A percentile compares a stretch with the other conserved stretches of the same genome.
Conservation (phyloP, 2,113 vertebrate species). For the Aspiorhynchus laticeps region DNA sequence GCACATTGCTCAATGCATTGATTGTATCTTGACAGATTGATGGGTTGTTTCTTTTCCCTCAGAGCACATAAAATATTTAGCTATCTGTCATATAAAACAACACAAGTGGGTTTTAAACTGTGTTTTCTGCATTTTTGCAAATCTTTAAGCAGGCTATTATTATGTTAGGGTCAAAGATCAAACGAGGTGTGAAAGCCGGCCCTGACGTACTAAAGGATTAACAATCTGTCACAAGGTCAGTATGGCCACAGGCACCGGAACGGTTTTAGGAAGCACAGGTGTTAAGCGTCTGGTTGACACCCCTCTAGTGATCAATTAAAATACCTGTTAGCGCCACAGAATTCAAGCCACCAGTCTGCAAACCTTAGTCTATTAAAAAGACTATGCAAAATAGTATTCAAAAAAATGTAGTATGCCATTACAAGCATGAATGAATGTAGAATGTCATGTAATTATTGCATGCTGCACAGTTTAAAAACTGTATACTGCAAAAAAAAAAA, state of each 20-base stretch:
- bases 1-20: not conserved
- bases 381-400: not conserved
- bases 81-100: not conserved
- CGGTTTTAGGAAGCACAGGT: not conserved
- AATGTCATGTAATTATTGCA: not conserved
- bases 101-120: not conserved
- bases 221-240: not conserved
- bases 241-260: not conserved
- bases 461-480: not conserved
- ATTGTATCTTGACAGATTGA: not conserved
- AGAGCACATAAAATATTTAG: not conserved
- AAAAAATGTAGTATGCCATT: not conserved
- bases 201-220: not conserved
- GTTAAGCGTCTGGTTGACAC: not conserved
- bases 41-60: not conserved
- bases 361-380: not conserved
- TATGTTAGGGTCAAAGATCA: conserved; percentile 3
- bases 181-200: not conserved
- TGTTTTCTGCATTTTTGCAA: not conserved
- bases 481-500: not conserved
- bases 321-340: not conserved
- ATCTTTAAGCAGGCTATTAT: not conserved
- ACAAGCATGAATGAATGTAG: not conserved
- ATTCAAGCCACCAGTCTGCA: not conserved
- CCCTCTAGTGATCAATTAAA: not conserved